A percentile compares a stretch with the other conserved stretches of the same genome.
phyloP scores from a whole-genome alignment of 1,140 invertebrate species.

The Nomia melanderi region DNA sequence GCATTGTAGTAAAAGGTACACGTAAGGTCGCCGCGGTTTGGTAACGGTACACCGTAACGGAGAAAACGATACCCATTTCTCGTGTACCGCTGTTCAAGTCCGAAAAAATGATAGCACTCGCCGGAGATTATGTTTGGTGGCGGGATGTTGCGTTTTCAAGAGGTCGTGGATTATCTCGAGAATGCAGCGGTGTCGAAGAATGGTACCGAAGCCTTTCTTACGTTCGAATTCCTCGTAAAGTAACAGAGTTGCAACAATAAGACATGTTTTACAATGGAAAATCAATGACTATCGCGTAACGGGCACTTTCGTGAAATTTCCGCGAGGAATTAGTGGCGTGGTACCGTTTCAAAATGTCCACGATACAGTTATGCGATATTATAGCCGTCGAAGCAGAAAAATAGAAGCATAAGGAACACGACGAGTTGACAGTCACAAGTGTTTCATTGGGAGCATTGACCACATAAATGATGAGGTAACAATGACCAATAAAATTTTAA shows the following conservation, averaged over 20 bases:
- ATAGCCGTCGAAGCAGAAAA: too few species aligned
- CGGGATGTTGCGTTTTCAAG: conserved; percentile 1
- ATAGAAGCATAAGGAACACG: too few species aligned
- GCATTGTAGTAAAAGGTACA: conserved; percentile 43
- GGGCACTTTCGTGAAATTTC: too few species aligned
- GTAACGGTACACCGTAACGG: conserved; percentile 65
- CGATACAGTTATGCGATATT: too few species aligned
- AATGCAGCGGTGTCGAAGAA: background rate
- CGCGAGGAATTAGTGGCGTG: too few species aligned
- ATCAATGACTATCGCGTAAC: too few species aligned
- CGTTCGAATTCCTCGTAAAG: background rate
- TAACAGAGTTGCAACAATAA: background rate
- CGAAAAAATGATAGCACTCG: conserved; percentile 29
- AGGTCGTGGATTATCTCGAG: background rate
- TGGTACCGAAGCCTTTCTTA: background rate
- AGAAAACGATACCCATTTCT: conserved; percentile 28
- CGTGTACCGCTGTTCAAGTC: background rate
- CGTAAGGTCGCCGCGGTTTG: conserved; percentile 45
- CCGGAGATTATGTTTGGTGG: background rate
- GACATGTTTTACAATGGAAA: too few species aligned
- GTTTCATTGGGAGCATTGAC: too few species aligned
- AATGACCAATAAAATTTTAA: too few species aligned
- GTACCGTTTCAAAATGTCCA: too few species aligned
- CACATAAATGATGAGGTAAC: too few species aligned
- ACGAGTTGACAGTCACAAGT: too few species aligned